phyloP scores from a whole-genome alignment of 2,113 vertebrate species.

The Merops nubicus region DNA sequence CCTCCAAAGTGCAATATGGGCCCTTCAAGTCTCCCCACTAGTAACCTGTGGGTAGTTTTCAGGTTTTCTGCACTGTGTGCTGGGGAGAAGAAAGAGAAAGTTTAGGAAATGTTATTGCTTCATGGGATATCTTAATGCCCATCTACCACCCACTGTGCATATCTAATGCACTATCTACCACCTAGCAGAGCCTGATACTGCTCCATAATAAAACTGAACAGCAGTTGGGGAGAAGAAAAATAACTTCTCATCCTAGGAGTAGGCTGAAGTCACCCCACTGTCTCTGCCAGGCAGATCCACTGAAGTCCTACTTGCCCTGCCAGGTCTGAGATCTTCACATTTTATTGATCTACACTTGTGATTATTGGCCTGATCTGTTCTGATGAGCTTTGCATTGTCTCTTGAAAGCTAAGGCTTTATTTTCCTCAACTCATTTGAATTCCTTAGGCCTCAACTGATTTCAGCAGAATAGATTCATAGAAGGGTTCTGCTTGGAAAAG shows the following conservation, averaged over 20 bases:
- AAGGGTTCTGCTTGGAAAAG: too few relatives aligned
- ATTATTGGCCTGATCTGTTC: background rate
- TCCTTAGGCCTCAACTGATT: background rate
- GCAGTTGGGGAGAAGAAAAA: conserved; percentile 1
- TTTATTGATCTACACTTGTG: background rate
- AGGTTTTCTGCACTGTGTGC: background rate
- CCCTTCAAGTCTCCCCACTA: background rate
- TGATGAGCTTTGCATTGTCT: background rate
- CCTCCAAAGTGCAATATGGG: background rate
- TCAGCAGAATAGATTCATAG: background rate
- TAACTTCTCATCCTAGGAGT: background rate
- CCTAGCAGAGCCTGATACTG: conserved; percentile 10
- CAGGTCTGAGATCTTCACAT: background rate
- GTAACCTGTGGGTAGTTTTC: background rate
- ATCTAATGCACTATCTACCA: conserved; percentile 52
- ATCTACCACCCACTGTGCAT: conserved; percentile 58
- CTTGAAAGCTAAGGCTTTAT: background rate
- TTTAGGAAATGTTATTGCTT: conserved; percentile 39
- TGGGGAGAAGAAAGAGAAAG: conserved; percentile 24
- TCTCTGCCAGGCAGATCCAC: background rate
- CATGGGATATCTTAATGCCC: conserved; percentile 37
- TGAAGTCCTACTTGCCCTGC: background rate
- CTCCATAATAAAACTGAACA: conserved; percentile 20
- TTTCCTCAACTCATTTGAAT: background rate
- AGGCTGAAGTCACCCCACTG: background rate